These are phyloP conservation scores for Cantharis lateralis DNA, from an alignment of 2,888 invertebrate genomes.

Conservation along the genomic window DNA sequence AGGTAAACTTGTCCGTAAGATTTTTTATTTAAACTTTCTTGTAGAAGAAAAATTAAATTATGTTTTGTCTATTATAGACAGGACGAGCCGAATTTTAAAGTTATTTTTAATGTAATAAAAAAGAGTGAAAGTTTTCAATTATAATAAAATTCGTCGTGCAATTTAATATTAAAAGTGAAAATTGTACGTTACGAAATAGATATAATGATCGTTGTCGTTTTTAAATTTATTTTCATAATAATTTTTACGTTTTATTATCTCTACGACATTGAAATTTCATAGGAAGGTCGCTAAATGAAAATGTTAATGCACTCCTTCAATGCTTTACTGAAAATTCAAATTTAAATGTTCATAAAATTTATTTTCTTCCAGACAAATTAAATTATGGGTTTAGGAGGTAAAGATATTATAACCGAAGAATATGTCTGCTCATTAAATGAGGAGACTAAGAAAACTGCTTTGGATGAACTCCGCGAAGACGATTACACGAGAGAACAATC, in stretches of 20 bases:
- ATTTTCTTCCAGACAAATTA: not conserved
- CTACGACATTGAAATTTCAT: not conserved
- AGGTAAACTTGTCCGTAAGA: not conserved
- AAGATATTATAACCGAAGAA: conserved; percentile 44
- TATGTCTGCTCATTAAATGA: conserved; percentile 59
- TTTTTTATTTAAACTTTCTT: not conserved
- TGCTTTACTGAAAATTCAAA: too few species aligned
- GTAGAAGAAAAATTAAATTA: not conserved
- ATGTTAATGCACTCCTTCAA: too few species aligned
- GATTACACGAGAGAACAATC: conserved; percentile 75
- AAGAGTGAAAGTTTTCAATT: not conserved
- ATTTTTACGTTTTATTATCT: not conserved
- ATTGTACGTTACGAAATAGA: not conserved
- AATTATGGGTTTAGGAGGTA: conserved; percentile 54
- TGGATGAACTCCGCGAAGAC: conserved; percentile 80
- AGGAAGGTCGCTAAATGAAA: not conserved
- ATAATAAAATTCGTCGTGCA: not conserved
- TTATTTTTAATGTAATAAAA: not conserved
- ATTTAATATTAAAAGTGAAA: not conserved
- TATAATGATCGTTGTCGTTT: not conserved
- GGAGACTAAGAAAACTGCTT: conserved; percentile 65
- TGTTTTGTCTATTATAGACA: not conserved
- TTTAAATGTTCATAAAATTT: not conserved
- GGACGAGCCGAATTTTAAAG: not conserved
- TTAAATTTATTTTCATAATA: not conserved